Percentiles rank a stretch among this genome's conserved stretches.
Evolutionary conservation across 2,888 invertebrate genomes (phyloP).

Genomic region (Abrostola triplasia): DNA sequence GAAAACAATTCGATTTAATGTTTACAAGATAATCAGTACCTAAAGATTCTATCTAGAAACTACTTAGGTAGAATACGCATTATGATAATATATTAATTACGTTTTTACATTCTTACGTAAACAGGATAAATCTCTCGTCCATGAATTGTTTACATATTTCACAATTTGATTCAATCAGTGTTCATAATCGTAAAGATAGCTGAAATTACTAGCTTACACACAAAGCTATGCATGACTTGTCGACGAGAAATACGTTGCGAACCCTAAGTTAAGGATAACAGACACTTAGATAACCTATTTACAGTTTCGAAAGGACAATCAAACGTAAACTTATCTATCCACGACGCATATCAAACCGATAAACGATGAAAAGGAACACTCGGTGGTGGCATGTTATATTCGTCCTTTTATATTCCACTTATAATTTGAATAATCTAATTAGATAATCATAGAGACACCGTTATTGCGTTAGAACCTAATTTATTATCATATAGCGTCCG

Average conservation of each 20-base stretch:
- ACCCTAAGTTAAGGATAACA: constrained; percentile 46
- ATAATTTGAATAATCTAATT: constrained; percentile 57
- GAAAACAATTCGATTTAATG: too few species aligned
- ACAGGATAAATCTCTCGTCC: constrained; percentile 20
- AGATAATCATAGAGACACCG: constrained; percentile 54
- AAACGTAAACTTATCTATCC: constrained; percentile 58
- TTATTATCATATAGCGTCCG: constrained; percentile 18
- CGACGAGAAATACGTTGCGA: constrained; percentile 19
- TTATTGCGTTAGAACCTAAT: constrained; percentile 33
- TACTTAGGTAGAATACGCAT: too few species aligned
- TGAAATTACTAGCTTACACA: constrained; percentile 42
- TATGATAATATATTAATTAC: neutral
- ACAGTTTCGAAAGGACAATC: constrained; percentile 50
- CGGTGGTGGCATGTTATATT: constrained; percentile 48
- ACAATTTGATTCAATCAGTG: constrained; percentile 39
- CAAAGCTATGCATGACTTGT: constrained; percentile 27
- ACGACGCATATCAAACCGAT: constrained; percentile 46
- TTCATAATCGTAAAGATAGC: constrained; percentile 30
- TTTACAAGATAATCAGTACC: too few species aligned
- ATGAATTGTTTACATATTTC: constrained; percentile 36
- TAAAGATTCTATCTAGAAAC: too few species aligned
- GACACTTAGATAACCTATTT: constrained; percentile 63
- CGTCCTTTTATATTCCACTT: constrained; percentile 63
- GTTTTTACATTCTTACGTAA: constrained; percentile 8
- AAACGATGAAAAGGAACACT: constrained; percentile 54